phyloP scores from a whole-genome alignment of 1,140 invertebrate genomes.

The Rhagoletis zephyria region DNA sequence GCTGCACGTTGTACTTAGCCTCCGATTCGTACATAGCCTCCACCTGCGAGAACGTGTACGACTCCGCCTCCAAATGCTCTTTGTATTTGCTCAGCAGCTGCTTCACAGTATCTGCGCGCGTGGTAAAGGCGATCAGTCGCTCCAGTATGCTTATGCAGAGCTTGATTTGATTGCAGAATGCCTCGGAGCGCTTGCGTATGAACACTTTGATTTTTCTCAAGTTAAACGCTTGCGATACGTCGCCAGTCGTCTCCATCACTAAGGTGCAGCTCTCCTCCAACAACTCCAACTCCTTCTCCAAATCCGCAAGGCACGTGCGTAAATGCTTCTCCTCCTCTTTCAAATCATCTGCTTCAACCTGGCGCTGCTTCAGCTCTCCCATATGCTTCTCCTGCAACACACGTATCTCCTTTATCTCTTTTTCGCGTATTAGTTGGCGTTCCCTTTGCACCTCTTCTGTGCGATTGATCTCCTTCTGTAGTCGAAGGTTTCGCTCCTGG shows the following conservation, averaged over 20 bases:
- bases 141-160: conserved; percentile 66
- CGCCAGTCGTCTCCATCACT: conserved; percentile 57
- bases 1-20: conserved; percentile 65
- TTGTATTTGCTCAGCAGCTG: conserved; percentile 61
- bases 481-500: conserved; percentile 67
- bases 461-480: conserved; percentile 70
- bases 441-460: conserved; percentile 66
- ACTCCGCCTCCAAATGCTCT: conserved; percentile 62
- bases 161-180: conserved; percentile 64
- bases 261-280: conserved; percentile 65
- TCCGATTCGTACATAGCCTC: conserved; percentile 73
- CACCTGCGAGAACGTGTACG: conserved; percentile 60
- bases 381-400: conserved; percentile 67
- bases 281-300: conserved; percentile 65
- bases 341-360: conserved; percentile 64
- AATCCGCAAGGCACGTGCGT: conserved; percentile 60
- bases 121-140: conserved; percentile 62
- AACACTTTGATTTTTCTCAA: conserved; percentile 69
- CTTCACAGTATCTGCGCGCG: conserved; percentile 61
- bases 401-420: conserved; percentile 66
- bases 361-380: conserved; percentile 64
- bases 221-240: conserved; percentile 62
- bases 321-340: conserved; percentile 66
- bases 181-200: conserved; percentile 67
- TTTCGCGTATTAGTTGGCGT: conserved; percentile 65